phyloP scores from a whole-genome alignment of 1,140 invertebrate genomes.

The Bombus difficillimus region DNA sequence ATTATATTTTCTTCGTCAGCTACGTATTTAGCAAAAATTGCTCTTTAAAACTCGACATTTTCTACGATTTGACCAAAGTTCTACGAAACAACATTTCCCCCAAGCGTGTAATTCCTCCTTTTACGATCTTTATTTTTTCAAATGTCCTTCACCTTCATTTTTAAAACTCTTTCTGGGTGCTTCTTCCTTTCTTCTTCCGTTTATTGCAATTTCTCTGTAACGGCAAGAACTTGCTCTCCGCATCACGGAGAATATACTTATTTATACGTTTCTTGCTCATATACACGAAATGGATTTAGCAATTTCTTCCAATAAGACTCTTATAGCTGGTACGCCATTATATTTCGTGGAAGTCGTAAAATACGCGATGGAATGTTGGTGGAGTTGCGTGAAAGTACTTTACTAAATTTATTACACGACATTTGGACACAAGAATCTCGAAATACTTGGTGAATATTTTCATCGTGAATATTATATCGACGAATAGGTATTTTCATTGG shows the following conservation, averaged over 20 bases:
- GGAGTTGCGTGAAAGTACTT: neutral
- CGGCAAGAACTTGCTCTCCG: neutral
- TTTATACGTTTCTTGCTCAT: neutral
- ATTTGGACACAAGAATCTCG: neutral
- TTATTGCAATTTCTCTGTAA: neutral
- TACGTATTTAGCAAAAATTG: neutral
- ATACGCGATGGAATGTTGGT: neutral
- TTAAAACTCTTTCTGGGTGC: neutral
- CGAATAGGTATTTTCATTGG: too few species aligned
- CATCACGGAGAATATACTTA: neutral
- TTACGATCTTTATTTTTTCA: too few species aligned
- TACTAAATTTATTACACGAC: neutral
- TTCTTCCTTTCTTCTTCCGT: neutral
- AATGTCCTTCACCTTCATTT: neutral
- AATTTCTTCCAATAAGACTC: neutral
- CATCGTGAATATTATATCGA: too few species aligned
- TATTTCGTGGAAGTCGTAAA: neutral
- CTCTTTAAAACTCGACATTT: neutral
- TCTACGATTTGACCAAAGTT: neutral
- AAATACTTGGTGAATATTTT: neutral
- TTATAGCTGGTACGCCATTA: neutral
- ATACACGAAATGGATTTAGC: neutral
- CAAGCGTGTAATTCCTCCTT: too few species aligned
- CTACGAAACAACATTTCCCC: neutral
- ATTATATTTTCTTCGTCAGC: too few species aligned